Conservation (phyloP, 37 sponge, comb jelly and placozoan genomes). For the Amphimedon queenslandica region DNA sequence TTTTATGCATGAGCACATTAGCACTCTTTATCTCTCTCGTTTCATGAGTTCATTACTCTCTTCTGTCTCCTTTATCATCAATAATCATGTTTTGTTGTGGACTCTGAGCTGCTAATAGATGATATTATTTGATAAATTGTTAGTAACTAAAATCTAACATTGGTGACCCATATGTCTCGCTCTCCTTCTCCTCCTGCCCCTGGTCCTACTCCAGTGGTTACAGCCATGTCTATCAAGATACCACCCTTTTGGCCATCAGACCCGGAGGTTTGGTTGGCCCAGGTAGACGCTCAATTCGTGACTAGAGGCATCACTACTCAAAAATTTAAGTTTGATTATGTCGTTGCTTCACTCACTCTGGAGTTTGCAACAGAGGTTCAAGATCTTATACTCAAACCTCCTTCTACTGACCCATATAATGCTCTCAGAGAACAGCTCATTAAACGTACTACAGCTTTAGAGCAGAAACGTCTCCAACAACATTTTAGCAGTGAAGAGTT, state of each 20-base stretch:
- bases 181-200: no score
- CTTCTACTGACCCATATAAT: background rate
- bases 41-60: no score
- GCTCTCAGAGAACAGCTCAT: conserved; percentile 9
- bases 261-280: conserved; percentile 52
- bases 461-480: conserved; percentile 24
- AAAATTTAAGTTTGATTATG: conserved; percentile 16
- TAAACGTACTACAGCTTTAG: conserved; percentile 12
- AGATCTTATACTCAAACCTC: conserved; percentile 24
- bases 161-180: no score
- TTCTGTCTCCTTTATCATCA: no score
- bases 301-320: conserved; percentile 2
- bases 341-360: conserved; percentile 21
- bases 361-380: conserved; percentile 32
- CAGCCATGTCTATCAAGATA: conserved; percentile 1
- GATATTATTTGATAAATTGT: no score
- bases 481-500: conserved; percentile 17
- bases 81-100: no score
- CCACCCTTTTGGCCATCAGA: conserved; percentile 47
- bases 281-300: conserved; percentile 40
- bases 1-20: no score
- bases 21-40: no score
- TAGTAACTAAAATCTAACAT: no score
- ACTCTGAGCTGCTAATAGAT: no score
- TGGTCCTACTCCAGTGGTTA: no score